phyloP scores from a whole-genome alignment of 2,113 vertebrate genomes.

The Calypte anna region DNA sequence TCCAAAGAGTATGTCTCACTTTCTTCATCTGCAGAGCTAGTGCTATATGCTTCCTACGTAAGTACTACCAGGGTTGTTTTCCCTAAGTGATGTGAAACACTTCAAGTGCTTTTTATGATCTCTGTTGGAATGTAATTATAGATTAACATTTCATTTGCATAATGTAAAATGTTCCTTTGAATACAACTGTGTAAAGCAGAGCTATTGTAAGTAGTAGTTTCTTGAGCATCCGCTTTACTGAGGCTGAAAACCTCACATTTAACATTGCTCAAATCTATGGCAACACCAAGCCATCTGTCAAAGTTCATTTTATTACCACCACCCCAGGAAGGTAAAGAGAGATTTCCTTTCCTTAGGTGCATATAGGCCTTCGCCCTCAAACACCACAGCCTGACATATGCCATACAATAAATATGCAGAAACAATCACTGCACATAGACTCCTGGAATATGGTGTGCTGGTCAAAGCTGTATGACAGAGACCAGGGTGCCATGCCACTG shows the following conservation, averaged over 20 bases:
- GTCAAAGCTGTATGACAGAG: background rate
- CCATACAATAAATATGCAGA: background rate
- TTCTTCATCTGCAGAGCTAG: background rate
- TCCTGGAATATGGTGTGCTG: background rate
- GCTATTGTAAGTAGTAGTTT: background rate
- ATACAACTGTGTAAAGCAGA: background rate
- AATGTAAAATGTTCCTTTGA: background rate
- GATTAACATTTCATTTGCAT: background rate
- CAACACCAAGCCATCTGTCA: background rate
- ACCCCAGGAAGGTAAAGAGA: background rate
- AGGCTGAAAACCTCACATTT: background rate
- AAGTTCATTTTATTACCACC: background rate
- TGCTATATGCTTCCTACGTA: background rate
- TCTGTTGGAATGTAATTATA: background rate
- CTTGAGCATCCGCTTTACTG: background rate
- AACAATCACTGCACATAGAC: background rate
- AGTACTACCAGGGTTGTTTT: background rate
- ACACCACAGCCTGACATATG: background rate
- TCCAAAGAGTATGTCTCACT: background rate
- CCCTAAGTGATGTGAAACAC: background rate
- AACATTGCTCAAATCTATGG: background rate
- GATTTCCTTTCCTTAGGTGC: background rate
- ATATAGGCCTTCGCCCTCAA: background rate
- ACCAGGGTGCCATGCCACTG: background rate
- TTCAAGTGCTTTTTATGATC: background rate